Evolutionary conservation across 2,797 vertebrate genomes (phyloP), one percentile per base, ranked within the genome.

Genomic region (Clarias laeviceps): DNA sequence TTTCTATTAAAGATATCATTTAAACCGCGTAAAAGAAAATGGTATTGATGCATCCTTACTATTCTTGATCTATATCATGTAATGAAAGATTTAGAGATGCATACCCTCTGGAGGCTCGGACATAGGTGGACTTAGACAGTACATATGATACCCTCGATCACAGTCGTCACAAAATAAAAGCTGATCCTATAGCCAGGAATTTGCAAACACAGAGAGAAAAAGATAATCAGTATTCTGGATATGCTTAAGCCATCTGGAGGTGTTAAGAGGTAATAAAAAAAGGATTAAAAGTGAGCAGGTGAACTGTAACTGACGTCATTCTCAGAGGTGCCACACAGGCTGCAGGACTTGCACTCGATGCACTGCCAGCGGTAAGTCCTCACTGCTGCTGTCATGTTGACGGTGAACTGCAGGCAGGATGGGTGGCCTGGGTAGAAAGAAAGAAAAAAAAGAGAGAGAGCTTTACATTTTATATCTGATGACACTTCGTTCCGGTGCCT

Each of bases 261-360:
- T 18, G 22, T 37, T n/a, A 57, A 40, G 56, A 61, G 11, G 20
- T 34, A 56, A 50, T 54, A 4, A 17, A 17, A 45, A 18, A 27
- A 15, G 45, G 29, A 15, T 70, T 20, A 9, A 54, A 68, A 32
- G 17, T 32, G 40, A 65, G 85, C 37, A 68, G 18, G 37, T 84
- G 78, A 78, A 37, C 29, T 78, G 34, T 82, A 40, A 87, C 96
- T 92, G 94, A 98, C 97, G 88, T 98, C 97, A 4, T 98, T 98
- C 95, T 98, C 97, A 0, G 97, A 98, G 89, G 97, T 98, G 88
- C 97, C 97, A 9, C 97, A 98, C 85, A 98, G 94, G 92, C 97
- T 98, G 96, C 97, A 98, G 92, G 96, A 97, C 89, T 98, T 98
- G 96, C 97, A 98, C 92, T 98, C 97, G 72, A 98, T 98, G 93